phyloP scores from a whole-genome alignment of 2,888 invertebrate genomes.

The Lasioglossum leucozonium region DNA sequence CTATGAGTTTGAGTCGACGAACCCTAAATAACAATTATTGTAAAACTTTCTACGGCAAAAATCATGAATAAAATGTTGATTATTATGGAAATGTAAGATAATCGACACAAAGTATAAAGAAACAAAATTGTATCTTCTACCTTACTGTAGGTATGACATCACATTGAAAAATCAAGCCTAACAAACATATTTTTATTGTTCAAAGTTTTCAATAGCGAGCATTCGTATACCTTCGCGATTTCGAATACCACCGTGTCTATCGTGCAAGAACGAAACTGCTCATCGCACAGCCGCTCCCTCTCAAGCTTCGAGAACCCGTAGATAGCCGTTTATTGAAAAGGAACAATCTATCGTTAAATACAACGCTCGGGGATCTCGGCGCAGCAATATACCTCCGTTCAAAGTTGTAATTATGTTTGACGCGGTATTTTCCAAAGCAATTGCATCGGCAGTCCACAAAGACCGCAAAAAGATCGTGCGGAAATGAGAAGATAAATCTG shows the following conservation, averaged over 20 bases:
- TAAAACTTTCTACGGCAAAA: too few relatives aligned
- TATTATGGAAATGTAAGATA: too few relatives aligned
- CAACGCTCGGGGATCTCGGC: conserved; percentile 44
- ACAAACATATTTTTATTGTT: too few relatives aligned
- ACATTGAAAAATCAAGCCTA: too few relatives aligned
- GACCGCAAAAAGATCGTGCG: not conserved
- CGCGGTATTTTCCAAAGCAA: not conserved
- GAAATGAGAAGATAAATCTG: conserved; percentile 12
- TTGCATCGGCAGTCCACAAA: not conserved
- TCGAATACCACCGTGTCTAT: not conserved
- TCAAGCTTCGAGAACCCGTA: not conserved
- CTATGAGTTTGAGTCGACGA: too few relatives aligned
- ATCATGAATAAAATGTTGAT: too few relatives aligned
- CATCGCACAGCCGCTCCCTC: not conserved
- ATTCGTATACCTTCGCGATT: not conserved
- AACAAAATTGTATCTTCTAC: too few relatives aligned
- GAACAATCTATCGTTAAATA: conserved; percentile 14
- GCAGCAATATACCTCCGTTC: not conserved
- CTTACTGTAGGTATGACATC: too few relatives aligned
- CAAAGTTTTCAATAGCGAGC: too few relatives aligned
- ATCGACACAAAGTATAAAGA: too few relatives aligned
- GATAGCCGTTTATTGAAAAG: not conserved
- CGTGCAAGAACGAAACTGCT: not conserved
- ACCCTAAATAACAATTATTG: too few relatives aligned
- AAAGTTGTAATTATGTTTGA: conserved; percentile 8